phyloP scores from a whole-genome alignment of 2,888 invertebrate genomes.

The Meganola albula region DNA sequence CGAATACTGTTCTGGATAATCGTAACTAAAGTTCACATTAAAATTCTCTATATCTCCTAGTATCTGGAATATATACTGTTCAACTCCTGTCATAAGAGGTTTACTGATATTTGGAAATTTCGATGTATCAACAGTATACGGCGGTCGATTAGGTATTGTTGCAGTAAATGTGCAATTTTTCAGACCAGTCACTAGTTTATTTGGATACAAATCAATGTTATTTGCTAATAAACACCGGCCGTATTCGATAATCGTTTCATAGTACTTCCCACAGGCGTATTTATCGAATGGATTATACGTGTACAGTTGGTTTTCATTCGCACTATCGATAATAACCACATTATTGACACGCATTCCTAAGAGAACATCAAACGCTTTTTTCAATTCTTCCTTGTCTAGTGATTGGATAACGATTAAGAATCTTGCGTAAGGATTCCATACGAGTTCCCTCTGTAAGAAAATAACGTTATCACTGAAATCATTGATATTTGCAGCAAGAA shows the following conservation, averaged over 20 bases:
- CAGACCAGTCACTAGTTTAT: slow-evolving; percentile 37
- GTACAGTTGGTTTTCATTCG: slow-evolving; percentile 33
- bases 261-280: slow-evolving; percentile 49
- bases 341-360: slow-evolving; percentile 33
- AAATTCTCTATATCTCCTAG: slow-evolving; percentile 20
- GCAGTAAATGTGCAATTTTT: slow-evolving; percentile 43
- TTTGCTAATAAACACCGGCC: slow-evolving; percentile 38
- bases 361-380: slow-evolving; percentile 37
- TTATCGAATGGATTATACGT: slow-evolving; percentile 53
- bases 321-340: slow-evolving; percentile 38
- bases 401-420: slow-evolving; percentile 36
- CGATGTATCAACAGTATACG: slow-evolving; percentile 30
- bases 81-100: slow-evolving; percentile 17
- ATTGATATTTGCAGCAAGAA: slow-evolving; percentile 16
- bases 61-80: slow-evolving; percentile 20
- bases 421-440: slow-evolving; percentile 42
- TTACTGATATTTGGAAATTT: background rate
- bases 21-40: slow-evolving; percentile 16
- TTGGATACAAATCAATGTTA: slow-evolving; percentile 30
- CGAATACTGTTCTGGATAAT: slow-evolving; percentile 10
- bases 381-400: slow-evolving; percentile 21
- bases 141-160: slow-evolving; percentile 41
- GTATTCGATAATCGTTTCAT: slow-evolving; percentile 32
- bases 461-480: slow-evolving; percentile 23
- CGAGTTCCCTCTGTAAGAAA: slow-evolving; percentile 24